Conservation (phyloP, 2,888 invertebrate species). For the Calephelis perditalis region DNA sequence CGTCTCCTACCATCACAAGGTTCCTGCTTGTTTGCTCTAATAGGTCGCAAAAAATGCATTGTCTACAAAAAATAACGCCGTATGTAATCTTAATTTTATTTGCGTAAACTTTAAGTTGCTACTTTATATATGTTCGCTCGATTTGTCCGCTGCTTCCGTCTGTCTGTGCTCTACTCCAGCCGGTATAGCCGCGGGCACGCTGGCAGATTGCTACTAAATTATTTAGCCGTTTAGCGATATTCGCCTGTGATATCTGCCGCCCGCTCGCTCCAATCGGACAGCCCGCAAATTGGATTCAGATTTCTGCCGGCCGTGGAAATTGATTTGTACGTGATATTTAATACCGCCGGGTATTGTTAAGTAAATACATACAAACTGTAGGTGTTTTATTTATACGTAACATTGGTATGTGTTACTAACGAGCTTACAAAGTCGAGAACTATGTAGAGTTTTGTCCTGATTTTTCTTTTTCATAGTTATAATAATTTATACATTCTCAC, state of each 20-base stretch:
- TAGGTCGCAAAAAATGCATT: too few species aligned
- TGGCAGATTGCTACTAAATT: conserved; percentile 71
- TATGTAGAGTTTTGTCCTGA: too few species aligned
- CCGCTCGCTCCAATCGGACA: conserved; percentile 66
- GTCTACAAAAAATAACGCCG: too few species aligned
- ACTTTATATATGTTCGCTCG: conserved; percentile 29
- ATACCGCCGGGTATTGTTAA: conserved; percentile 52
- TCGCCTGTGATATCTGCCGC: conserved; percentile 59
- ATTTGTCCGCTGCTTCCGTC: conserved; percentile 19
- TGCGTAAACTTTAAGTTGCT: conserved; percentile 14
- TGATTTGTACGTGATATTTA: conserved; percentile 74
- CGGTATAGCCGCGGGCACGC: conserved; percentile 42
- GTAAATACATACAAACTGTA: conserved; percentile 34
- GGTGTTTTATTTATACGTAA: conserved; percentile 20
- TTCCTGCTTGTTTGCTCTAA: too few species aligned
- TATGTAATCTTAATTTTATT: too few species aligned
- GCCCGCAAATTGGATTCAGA: conserved; percentile 76
- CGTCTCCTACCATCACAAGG: too few species aligned
- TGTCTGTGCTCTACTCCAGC: conserved; percentile 21
- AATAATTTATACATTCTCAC: too few species aligned
- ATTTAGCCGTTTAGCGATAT: conserved; percentile 77
- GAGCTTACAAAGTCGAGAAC: too few species aligned
- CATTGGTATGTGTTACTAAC: conserved; percentile 24
- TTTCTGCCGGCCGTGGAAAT: conserved; percentile 68
- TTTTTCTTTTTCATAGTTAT: too few species aligned